Evolutionary conservation across 2,797 vertebrate genomes (phyloP), one percentile per base, ranked within the genome.

Genomic region (Heterohyrax brucei): DNA sequence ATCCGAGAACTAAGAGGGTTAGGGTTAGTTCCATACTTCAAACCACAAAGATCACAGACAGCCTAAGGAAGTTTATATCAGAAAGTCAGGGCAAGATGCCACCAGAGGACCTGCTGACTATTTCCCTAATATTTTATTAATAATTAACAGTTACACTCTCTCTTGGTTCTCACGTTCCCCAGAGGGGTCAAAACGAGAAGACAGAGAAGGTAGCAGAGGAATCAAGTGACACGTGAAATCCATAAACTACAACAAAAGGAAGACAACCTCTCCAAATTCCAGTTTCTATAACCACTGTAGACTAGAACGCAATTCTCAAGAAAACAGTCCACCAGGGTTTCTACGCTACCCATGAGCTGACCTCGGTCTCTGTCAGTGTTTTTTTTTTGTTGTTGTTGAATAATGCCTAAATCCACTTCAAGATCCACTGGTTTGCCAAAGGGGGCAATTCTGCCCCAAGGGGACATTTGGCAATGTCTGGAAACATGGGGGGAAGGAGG

Each of bases 121-220:
- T 90, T 92, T 96, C 72, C 85, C 48, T 96, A 88, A 90, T 28
- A 33, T 82, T 97, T 82, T 95, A 95, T 81, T 95, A 92, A 62
- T 78, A 96, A 70, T 44, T 92, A 16, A 72, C 53, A 88, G 64
- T 85, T 82, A 92, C 50, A 39, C 18, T n/a, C 64, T 4, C n/a
- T 88, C 50, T n/a, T 92, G 50, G 16, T 87, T 90, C 62, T 91
- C 50, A 61, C 76, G 73, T 39, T 68, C 77, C 44, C 89, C 2
- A 53, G n/a, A 76, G 19, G 21, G 28, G 44, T 94, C 89, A 93
- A 1, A 62, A 89, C 95, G 33, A 96, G n/a, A 86, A 87, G 33
- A 93, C 7, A 4, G 39, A 24, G 7, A 86, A 93, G 72, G 22
- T 92, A 14, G 62, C n/a, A 95, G 53, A 95, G 21, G 56, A 95